Percentiles rank a stretch among this genome's conserved stretches.
phyloP scores from a whole-genome alignment of 2,888 invertebrate species.

The Calliphora vomitoria region DNA sequence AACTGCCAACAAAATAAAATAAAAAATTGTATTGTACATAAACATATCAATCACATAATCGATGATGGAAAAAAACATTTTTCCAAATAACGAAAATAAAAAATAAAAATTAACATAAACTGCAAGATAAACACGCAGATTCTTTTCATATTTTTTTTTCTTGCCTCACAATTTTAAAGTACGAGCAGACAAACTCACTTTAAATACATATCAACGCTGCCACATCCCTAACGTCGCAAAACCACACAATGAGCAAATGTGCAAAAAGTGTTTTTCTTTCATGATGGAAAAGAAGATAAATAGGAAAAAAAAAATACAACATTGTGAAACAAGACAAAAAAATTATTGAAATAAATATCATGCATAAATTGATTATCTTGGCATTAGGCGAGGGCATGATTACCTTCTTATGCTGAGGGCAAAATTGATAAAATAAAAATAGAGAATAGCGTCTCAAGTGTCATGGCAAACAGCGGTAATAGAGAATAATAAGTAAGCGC shows the following conservation, averaged over 20 bases:
- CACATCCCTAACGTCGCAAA: neutral
- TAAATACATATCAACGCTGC: neutral
- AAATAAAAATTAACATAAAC: neutral
- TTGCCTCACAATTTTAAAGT: neutral
- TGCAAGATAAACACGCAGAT: neutral
- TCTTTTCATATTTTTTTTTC: neutral
- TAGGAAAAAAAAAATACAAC: neutral
- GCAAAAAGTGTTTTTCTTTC: neutral
- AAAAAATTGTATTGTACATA: neutral
- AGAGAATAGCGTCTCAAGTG: neutral
- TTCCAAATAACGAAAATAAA: neutral
- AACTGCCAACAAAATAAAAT: neutral
- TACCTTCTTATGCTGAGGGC: neutral
- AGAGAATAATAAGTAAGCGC: neutral
- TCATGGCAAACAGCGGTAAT: too few relatives aligned
- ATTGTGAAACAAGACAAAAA: neutral
- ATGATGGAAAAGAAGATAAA: neutral
- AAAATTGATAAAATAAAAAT: neutral
- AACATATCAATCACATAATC: slow-evolving; percentile 29
- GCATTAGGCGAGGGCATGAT: neutral
- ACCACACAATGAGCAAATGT: slow-evolving; percentile 2
- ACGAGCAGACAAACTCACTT: neutral
- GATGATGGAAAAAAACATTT: neutral
- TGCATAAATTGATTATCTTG: slow-evolving; percentile 30
- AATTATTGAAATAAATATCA: slow-evolving; percentile 1